These are phyloP conservation scores for Strix uralensis DNA, from an alignment of 2,113 vertebrate species.

Conservation along the genomic window DNA sequence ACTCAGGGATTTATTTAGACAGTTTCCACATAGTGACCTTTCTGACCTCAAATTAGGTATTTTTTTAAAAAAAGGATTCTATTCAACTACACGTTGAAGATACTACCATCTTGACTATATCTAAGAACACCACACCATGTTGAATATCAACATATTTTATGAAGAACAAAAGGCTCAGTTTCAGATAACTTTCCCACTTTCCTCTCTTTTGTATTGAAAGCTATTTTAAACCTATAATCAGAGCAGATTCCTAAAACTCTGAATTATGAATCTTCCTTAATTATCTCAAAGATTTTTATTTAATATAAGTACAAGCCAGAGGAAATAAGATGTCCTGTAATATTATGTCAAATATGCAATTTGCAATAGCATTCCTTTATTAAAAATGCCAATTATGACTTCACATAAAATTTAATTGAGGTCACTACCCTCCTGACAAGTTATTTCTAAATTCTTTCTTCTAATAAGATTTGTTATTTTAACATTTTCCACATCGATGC, in stretches of 20 bases:
- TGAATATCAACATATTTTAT: not conserved
- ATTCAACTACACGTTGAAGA: not conserved
- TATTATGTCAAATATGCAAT: conserved; percentile 70
- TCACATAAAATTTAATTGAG: conserved; percentile 81
- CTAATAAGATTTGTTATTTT: conserved; percentile 72
- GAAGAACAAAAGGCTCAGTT: not conserved
- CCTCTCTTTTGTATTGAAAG: not conserved
- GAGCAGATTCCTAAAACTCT: not conserved
- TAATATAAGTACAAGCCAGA: conserved; percentile 68
- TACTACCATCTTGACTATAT: not conserved
- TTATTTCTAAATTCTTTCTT: conserved; percentile 73
- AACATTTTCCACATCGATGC: conserved; percentile 70
- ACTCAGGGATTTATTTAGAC: not conserved
- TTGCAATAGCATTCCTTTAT: conserved; percentile 71
- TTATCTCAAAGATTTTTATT: conserved; percentile 70
- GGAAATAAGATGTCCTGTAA: conserved; percentile 67
- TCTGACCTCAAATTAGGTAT: not conserved
- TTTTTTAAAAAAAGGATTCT: not conserved
- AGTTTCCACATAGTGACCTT: not conserved
- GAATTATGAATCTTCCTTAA: conserved; percentile 57
- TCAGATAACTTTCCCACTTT: not conserved
- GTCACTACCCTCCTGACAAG: conserved; percentile 74
- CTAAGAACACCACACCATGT: not conserved
- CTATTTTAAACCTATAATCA: not conserved
- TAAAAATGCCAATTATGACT: conserved; percentile 78